Base-by-base conservation (phyloP, 2,113 vertebrate genomes). In the Calyptomena viridis region DNA sequence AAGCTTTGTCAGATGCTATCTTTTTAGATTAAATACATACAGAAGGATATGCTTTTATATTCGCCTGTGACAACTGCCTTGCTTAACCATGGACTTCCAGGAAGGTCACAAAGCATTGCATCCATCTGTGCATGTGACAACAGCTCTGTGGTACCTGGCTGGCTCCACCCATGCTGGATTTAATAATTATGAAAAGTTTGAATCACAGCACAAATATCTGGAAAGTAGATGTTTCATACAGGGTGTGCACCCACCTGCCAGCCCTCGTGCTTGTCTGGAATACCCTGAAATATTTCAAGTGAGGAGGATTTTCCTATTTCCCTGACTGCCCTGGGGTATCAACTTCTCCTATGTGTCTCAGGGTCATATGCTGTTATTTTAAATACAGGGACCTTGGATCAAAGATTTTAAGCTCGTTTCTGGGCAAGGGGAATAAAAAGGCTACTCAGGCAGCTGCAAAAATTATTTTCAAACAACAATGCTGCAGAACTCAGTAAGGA, bases 1-100 rank as follows among this genome's bases (percentile, higher is more conserved):
- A 97, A 96, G 95, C 89, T 96, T 68, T 94, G 82, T 93, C 73
- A 96, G 95, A 95, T 96, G 96, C 93, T 96, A 83, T 89, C 95
- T 91, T 66, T 68, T 91, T 89, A 91, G 71, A 87, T 81, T 92
- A 92, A 96, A 87, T 60, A 93, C 64, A 72, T 83, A 72, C 83
- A 95, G 87, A 95, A 96, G 91, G 87, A 87, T 82, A 93, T 39
- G 94, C 71, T 56, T 42, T 78, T 27, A 3, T 27, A 20, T 74
- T 42, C 87, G 64, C 58, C 79, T 72, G 91, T 55, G 80, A 82
- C 94, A 87, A 80, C 42, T 39, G 37, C 82, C 64, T 95, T 75
- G 37, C 56, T 73, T 92, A 75, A 92, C 12, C 5, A 13, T 30
- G 94, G 71, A 49, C 83, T 92, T 93, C 47, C 76, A 82, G 53